Conservation (phyloP, 2,113 vertebrate genomes). For the Hippoglossus stenolepis region DNA sequence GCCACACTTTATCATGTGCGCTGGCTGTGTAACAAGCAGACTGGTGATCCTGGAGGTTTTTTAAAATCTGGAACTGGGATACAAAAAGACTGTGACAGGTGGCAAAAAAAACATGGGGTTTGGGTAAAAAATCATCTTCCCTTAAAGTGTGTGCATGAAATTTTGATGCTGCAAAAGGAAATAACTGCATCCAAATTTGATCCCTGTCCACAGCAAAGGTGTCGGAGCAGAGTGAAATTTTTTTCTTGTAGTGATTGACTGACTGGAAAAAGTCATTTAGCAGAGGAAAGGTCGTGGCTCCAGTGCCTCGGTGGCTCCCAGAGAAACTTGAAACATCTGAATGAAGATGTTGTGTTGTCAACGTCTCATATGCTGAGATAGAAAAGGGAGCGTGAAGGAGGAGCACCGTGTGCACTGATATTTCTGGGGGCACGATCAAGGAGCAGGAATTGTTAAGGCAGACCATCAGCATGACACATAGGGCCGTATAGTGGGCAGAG, state of each 20-base stretch:
- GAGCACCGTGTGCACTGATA: slow-evolving; percentile 1
- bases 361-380: neutral
- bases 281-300: slow-evolving; percentile 43
- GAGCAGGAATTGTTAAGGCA: slow-evolving; percentile 38
- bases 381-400: neutral
- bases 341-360: slow-evolving; percentile 14
- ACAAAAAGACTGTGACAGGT: neutral
- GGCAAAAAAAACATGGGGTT: slow-evolving; percentile 8
- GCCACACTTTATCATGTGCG: slow-evolving; percentile 28
- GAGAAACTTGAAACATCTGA: neutral
- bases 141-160: neutral
- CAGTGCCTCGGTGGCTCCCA: slow-evolving; percentile 13
- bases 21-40: slow-evolving; percentile 23
- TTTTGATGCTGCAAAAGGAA: neutral
- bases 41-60: neutral
- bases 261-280: slow-evolving; percentile 46
- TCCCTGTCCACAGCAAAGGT: neutral
- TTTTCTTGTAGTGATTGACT: slow-evolving; percentile 31
- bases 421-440: slow-evolving; percentile 29
- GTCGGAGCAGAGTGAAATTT: neutral
- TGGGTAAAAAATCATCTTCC: neutral
- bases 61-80: too few relatives aligned
- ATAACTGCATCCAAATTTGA: slow-evolving; percentile 28
- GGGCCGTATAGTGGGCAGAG: slow-evolving; percentile 59
- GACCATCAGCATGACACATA: slow-evolving; percentile 58